Evolutionary conservation across 2,888 invertebrate genomes (phyloP), one percentile per base, ranked within the genome.

Genomic region (Uropetala carovei): DNA sequence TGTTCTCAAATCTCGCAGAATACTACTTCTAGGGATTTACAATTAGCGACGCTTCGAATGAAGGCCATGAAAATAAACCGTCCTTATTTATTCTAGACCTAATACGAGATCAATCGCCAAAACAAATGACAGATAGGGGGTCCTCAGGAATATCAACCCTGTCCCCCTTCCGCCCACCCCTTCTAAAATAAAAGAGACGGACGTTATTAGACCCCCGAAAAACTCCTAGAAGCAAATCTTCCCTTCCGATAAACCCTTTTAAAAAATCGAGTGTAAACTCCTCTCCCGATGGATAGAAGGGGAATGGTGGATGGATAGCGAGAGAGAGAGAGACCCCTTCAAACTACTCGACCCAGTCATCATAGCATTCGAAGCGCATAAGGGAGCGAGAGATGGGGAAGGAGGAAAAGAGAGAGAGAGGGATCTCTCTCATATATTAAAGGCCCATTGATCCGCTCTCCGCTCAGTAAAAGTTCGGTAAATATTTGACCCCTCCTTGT

Each of bases 401-500:
- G 30, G 85, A 59, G 60, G 83, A n/a, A 86, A 16, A 60, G 60
- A 14, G 86, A 60, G 27, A 18, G 86, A 30, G 14, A 27, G 60
- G 30, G 86, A 60, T n/a, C 43, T 30, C 60, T 89, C 89, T 89
- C 89, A 89, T 89, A 89, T 89, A 89, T 89, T 89, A 89, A 89
- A 89, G 89, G 89, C 89, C 89, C 89, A 89, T 89, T 89, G 89
- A 89, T 89, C 89, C 89, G 60, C 86, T 86, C 86, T 86, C 86
- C 86, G 89, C 89, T 60, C 89, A 89, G 89, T 89, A 89, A 89
- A 89, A 89, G 89, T 89, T 89, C 64, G 89, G 89, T 89, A 89
- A 89, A 89, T 89, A 89, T 89, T 89, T 89, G 89, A 89, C 89
- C 89, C 89, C 89, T 89, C 89, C 89, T 89, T 89, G 89, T 89